Conservation (phyloP, 1,140 invertebrate species). For the Macrobrachium nipponense region DNA sequence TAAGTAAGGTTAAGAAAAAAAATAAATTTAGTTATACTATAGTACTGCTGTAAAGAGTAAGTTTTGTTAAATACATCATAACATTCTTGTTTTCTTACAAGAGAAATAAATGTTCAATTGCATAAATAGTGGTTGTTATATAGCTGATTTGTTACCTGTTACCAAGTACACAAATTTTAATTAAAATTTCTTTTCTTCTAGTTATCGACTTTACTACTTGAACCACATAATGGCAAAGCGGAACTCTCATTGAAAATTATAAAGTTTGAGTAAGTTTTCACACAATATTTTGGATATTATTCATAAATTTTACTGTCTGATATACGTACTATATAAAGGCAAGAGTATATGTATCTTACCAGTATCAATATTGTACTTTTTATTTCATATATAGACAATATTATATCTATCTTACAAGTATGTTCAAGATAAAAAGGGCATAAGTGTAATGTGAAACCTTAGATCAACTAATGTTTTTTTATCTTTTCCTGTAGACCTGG, state of each 20-base stretch:
- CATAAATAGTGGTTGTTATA: no score
- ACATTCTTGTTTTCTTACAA: no score
- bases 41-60: no score
- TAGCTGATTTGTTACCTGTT: background rate
- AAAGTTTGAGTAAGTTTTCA: slow-evolving; percentile 41
- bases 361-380: no score
- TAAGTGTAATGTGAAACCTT: background rate
- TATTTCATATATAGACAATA: no score
- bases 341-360: no score
- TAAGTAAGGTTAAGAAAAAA: background rate
- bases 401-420: no score
- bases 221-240: slow-evolving; percentile 34
- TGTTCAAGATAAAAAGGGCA: background rate
- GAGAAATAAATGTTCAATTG: no score
- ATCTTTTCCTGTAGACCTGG: slow-evolving; percentile 4
- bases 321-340: no score
- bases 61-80: no score
- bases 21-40: no score
- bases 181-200: background rate
- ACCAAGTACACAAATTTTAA: background rate
- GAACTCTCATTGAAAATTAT: slow-evolving; percentile 28
- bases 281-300: background rate
- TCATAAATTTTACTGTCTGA: no score
- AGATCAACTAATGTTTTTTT: background rate
- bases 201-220: background rate